Base-by-base conservation (phyloP, 1,140 invertebrate species). In the Hylaeus volcanicus region DNA sequence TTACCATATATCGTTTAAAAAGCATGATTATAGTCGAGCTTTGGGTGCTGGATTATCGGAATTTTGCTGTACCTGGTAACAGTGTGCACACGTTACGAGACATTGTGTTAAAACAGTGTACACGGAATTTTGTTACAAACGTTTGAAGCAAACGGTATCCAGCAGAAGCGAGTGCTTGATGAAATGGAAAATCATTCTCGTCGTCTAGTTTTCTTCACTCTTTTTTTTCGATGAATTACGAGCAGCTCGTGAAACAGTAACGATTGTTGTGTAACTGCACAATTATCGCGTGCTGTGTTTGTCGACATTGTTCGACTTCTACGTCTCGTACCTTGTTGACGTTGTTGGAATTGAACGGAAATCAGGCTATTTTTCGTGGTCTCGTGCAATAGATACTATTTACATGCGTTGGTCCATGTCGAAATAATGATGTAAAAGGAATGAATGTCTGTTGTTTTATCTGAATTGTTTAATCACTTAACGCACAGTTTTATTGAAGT, bases 251-350 rank as follows among this genome's bases (percentile, higher is more conserved):
- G 53, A 74, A 73, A 74, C 70, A 26, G 45, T 79, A 74, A 73
- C 71, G 77, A 79, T 58, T 53, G 69, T 73, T 79, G 77, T 48
- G 70, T 60, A 79, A 79, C 43, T 43, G 71, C 61, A 58, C 64
- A 73, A 79, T 79, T 79, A 79, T 79, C 48, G 60, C 70, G 39
- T 74, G 58, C 45, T 39, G 12, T 37, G 72, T 26, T 58, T 51
- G 43, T 63, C 45, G 72, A 14, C 72, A 39, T 26, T 74, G 45
- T 45, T 37, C n/a, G 41, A 48, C 72, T 64, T 64, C 37, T 39
- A 74, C 60, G 51, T 64, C 63, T 74, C 12, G 26, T 53, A 11
- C 43, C 58, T 48, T 45, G 72, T 74, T 64, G 58, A 11, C 45
- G 12, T 51, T 1, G 56, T 14, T 51, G 3, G 56, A 5, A 45